Evolutionary conservation across 2,113 vertebrate genomes (phyloP), one percentile per base, ranked within the genome.

Genomic region (Chlamydotis undulata): DNA sequence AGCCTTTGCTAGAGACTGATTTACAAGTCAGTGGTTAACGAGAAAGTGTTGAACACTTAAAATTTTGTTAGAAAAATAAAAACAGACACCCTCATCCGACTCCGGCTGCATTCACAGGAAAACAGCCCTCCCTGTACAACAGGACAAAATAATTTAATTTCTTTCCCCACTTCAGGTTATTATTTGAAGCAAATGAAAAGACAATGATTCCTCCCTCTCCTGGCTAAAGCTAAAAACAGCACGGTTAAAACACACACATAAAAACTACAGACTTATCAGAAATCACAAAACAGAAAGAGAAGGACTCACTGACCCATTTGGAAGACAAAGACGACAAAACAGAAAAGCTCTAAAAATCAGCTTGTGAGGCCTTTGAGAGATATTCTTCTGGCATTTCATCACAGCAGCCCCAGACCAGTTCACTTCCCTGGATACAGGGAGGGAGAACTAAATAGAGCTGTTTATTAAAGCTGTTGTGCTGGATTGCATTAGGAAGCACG

Each of bases 271-370:
- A 97, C 94, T 97, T 97, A 93, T 97, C 91, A 95, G 97, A 97
- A 97, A 97, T 94, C 96, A 97, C 94, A 93, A 94, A 97, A 97
- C 96, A 95, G 96, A 98, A 98, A 98, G 94, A 98, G 96, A 97
- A 97, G 97, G 98, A 98, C 97, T 98, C 98, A 98, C 98, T 98
- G 98, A 98, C 98, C 98, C 98, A 98, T 98, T 98, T 98, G 98
- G 98, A 98, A 98, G 98, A 98, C 98, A 98, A 98, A 98, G 98
- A 98, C 98, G 98, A 97, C 97, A 98, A 97, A 97, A 97, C 79
- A 88, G 97, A 97, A 98, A 98, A 98, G 98, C 98, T 98, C 98
- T 98, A 97, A 98, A 98, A 97, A 98, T 96, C 98, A 98, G 98
- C 98, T 98, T 83, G 97, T 96, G 97, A 98, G 98, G 98, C 98